Evolutionary conservation across 2,888 invertebrate genomes (phyloP), one percentile per base, ranked within the genome.

Genomic region (Mesorhabditis spiculigera): DNA sequence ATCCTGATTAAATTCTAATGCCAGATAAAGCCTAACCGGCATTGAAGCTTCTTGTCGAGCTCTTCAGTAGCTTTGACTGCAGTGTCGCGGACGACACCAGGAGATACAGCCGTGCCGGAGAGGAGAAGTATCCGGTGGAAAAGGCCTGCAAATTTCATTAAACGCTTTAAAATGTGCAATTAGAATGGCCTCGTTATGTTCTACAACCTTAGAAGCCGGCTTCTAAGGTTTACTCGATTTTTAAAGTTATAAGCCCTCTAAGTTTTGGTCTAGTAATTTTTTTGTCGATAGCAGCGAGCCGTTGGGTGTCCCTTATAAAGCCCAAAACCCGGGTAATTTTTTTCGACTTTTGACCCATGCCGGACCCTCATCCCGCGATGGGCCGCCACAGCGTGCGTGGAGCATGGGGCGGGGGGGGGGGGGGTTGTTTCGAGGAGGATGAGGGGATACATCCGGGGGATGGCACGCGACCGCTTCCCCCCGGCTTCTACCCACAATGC

Each of bases 21-120:
- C 4, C 63, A 50, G 8, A 50, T 50, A n/a, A 13, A 16, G 63
- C 62, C 13, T 62, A 44, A 75, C 75, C 77, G 71, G 73, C 78
- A 78, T 42, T 75, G 75, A 68, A 78, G 75, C 62, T 77, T 76
- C 42, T 79, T 75, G 66, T 85, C 81, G 64, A 86, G 77, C 28
- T 78, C 79, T 82, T 81, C 81, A 3, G 86, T 86, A 41, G 85
- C 86, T 73, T 86, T 86, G 58, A 84, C 75, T 65, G 86, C 82
- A 5, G 85, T 79, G 61, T 83, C 78, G 5, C 86, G 70, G 4
- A 86, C 85, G 8, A 78, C 73, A 5, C 86, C 86, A 4, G 86
- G 86, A 28, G 79, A 81, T 4, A 86, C 72, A 8, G 85, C 85
- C 5, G 85, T 82, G 4, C 86, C 86, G 10, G 82, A 83, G 83